Conservation (phyloP, 30 jellyfish, hydroid and myxozoan species). For the Rhopilema esculentum region DNA sequence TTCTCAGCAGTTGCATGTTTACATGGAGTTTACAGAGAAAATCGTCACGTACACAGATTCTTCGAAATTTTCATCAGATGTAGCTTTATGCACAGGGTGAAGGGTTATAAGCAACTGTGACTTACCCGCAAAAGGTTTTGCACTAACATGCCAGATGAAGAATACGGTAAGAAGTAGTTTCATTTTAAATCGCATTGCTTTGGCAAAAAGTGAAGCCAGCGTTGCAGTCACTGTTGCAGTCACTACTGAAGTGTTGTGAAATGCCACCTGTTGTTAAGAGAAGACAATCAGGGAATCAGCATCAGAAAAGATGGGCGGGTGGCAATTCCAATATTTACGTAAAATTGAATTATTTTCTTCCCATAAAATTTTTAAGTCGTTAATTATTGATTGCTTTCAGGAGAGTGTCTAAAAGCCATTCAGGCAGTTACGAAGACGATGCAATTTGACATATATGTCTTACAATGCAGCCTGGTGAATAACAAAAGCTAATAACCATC, state of each 20-base stretch:
- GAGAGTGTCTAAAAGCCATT: neutral
- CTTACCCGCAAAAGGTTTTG: slow-evolving; percentile 72
- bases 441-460: too few species aligned
- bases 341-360: neutral
- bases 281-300: slow-evolving; percentile 33
- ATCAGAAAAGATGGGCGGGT: slow-evolving; percentile 59
- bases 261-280: slow-evolving; percentile 42
- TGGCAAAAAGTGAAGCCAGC: neutral
- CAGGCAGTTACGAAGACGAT: neutral
- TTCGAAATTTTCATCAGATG: too few species aligned
- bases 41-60: too few species aligned
- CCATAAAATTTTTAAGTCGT: neutral
- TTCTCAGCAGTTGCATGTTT: too few species aligned
- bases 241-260: neutral
- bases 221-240: neutral
- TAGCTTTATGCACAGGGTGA: too few species aligned
- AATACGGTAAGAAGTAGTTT: slow-evolving; percentile 20
- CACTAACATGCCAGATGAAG: slow-evolving; percentile 58
- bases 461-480: too few species aligned
- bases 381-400: slow-evolving; percentile 30
- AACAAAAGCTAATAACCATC: too few species aligned
- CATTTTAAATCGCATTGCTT: slow-evolving; percentile 23
- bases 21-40: too few species aligned
- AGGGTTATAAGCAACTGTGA: neutral
- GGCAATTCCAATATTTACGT: slow-evolving; percentile 37